Conservation (phyloP, 2,797 vertebrate species). For the Sebastes miniatus region DNA sequence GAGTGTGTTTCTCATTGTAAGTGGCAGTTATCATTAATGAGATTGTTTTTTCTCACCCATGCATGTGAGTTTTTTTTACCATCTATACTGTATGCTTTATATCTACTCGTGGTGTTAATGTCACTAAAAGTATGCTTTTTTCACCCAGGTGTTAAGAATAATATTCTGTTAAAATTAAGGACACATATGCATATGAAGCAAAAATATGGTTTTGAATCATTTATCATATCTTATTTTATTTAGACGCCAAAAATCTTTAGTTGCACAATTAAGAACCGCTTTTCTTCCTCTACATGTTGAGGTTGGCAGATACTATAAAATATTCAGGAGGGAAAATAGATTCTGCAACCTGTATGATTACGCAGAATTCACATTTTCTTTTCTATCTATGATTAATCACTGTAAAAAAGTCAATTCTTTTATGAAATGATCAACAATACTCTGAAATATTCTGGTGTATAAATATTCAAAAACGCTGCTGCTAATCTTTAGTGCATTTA, state of each 20-base stretch:
- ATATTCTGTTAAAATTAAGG: background rate
- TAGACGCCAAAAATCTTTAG: background rate
- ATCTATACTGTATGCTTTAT: background rate
- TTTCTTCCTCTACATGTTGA: background rate
- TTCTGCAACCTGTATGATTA: background rate
- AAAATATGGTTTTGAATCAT: background rate
- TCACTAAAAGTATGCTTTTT: background rate
- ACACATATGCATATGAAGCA: background rate
- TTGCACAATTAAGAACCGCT: background rate
- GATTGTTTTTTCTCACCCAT: background rate
- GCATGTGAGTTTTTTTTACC: background rate
- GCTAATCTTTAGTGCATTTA: background rate
- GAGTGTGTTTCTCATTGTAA: background rate
- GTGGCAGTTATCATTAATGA: slow-evolving; percentile 12
- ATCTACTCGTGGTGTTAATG: background rate
- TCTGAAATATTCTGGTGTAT: background rate
- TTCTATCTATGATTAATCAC: background rate
- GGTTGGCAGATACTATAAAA: background rate
- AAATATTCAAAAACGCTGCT: background rate
- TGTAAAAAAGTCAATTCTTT: background rate
- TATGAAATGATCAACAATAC: background rate
- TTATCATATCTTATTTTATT: background rate
- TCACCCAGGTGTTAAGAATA: background rate
- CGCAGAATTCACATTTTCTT: background rate
- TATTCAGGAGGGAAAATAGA: background rate